Conservation (phyloP, 1,140 invertebrate species). For the Eulimnadia texana region DNA sequence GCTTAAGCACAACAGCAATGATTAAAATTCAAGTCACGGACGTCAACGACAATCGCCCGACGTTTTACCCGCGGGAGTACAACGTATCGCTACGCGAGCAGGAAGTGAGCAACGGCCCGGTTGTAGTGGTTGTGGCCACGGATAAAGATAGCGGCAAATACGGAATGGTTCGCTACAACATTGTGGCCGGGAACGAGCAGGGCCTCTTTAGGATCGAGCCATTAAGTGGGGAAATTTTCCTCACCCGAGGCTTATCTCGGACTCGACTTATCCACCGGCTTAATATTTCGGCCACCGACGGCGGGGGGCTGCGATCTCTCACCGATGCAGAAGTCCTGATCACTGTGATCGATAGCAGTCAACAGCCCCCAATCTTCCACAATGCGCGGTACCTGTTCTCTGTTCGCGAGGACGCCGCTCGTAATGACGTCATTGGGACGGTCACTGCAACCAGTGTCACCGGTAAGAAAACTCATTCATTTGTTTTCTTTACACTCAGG, state of each 20-base stretch:
- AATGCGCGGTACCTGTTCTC: constrained; percentile 62
- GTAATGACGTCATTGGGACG: constrained; percentile 56
- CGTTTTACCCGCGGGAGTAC: constrained; percentile 70
- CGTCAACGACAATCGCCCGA: constrained; percentile 84
- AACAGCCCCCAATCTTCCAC: constrained; percentile 63
- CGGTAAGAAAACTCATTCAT: constrained; percentile 35
- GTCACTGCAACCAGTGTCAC: constrained; percentile 52
- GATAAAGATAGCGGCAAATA: constrained; percentile 75
- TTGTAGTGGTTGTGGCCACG: constrained; percentile 64
- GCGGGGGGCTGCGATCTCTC: constrained; percentile 54
- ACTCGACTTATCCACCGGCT: constrained; percentile 45
- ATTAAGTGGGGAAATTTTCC: constrained; percentile 63
- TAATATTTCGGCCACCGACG: constrained; percentile 76
- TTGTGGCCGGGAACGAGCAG: constrained; percentile 63
- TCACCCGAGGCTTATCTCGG: constrained; percentile 41
- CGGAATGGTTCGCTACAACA: constrained; percentile 62
- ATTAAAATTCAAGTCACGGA: constrained; percentile 81
- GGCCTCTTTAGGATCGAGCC: constrained; percentile 69
- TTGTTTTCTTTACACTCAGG: background rate
- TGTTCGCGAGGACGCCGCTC: constrained; percentile 58
- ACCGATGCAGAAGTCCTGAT: constrained; percentile 61
- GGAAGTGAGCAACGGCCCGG: constrained; percentile 38
- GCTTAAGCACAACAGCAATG: constrained; percentile 78
- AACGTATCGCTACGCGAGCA: constrained; percentile 68
- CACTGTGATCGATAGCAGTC: constrained; percentile 42